These are phyloP conservation scores for Phalloptychus januarius DNA, from an alignment of 2,797 vertebrate species.

Conservation along the genomic window DNA sequence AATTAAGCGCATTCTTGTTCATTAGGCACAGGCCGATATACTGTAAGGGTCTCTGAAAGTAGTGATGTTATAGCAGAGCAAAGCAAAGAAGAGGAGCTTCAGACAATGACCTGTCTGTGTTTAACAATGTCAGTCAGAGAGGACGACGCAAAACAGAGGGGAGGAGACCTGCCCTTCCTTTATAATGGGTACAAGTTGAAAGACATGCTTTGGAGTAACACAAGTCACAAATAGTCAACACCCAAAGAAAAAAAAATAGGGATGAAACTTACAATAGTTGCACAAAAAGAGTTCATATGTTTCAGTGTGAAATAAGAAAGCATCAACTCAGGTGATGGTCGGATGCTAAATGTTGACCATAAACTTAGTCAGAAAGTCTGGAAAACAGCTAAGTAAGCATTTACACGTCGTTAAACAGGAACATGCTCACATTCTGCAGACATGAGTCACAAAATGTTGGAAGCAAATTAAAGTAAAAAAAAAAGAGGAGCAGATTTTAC, in stretches of 20 bases:
- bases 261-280: neutral
- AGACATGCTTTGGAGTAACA: constrained; percentile 2
- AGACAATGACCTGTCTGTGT: constrained; percentile 63
- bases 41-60: constrained; percentile 23
- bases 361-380: neutral
- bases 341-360: neutral
- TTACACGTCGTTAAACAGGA: neutral
- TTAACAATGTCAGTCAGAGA: constrained; percentile 64
- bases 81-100: constrained; percentile 28
- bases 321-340: neutral
- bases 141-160: constrained; percentile 36
- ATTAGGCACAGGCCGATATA: constrained; percentile 48
- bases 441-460: neutral
- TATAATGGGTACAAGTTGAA: constrained; percentile 34
- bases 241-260: neutral
- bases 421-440: neutral
- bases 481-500: neutral
- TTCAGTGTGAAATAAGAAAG: neutral
- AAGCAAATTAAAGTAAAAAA: neutral
- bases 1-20: constrained; percentile 71
- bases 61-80: constrained; percentile 47
- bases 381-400: neutral
- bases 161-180: constrained; percentile 50
- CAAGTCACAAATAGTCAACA: constrained; percentile 16
- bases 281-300: constrained; percentile 1